phyloP scores from a whole-genome alignment of 2,113 vertebrate genomes.

The Spea bombifrons region DNA sequence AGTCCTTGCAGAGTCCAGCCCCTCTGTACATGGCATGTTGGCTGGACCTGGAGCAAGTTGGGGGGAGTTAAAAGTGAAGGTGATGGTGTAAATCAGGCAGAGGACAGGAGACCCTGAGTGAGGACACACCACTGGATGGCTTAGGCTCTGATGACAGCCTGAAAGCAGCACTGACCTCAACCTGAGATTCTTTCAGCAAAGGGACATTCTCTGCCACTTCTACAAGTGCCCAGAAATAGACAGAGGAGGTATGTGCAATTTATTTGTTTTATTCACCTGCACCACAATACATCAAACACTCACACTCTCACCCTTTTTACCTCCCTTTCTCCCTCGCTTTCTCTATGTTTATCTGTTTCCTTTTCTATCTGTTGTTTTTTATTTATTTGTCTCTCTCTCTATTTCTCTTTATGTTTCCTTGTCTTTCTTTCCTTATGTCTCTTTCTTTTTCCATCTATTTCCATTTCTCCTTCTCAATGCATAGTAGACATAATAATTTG shows the following conservation, averaged over 20 bases:
- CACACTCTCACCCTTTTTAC: no score
- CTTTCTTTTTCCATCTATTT: neutral
- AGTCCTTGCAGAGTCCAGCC: constrained; percentile 70
- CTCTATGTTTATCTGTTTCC: neutral
- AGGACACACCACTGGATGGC: neutral
- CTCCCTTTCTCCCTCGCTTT: no score
- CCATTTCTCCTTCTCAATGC: neutral
- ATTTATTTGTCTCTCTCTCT: neutral
- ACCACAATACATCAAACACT: neutral
- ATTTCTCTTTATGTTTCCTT: neutral
- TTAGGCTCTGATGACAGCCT: neutral
- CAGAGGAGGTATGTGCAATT: neutral
- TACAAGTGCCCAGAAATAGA: neutral
- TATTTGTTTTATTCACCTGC: neutral
- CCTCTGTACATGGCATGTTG: constrained; percentile 79
- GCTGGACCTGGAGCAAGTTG: constrained; percentile 61
- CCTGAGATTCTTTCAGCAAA: neutral
- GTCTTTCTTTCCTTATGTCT: constrained; percentile 3
- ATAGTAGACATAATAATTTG: no score
- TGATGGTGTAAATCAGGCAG: constrained; percentile 47
- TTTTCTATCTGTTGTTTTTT: neutral
- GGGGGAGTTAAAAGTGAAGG: constrained; percentile 50
- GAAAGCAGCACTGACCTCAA: neutral
- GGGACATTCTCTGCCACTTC: neutral
- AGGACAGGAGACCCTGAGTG: neutral